Evolutionary conservation across 1,140 invertebrate species (phyloP), one percentile per base, ranked within the genome.

Genomic region (Glossosoma conforme): DNA sequence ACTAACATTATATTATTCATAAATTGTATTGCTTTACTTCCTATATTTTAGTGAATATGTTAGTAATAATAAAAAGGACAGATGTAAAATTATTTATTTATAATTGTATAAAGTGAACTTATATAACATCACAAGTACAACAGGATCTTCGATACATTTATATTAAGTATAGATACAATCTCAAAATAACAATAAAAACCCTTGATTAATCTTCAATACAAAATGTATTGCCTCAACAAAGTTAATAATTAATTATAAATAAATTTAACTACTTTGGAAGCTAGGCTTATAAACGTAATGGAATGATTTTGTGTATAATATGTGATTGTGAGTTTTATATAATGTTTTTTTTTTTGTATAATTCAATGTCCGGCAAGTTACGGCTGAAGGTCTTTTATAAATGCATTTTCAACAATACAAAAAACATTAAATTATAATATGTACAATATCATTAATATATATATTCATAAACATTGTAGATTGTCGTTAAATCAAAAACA

Each of bases 91-190:
- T 36, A 35, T 46, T 36, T 37, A 37, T 21, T 46, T 46, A n/a
- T 46, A 46, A 36, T 46, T 46, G 44, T 46, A 46, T 46, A 46
- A 46, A 46, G 44, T 46, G 43, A 25, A 25, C 33, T 46, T 46
- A 46, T 37, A 37, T 46, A 46, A 46, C 44, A 46, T 46, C 35
- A 46, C 37, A 46, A 46, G 37, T 46, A 21, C 19, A 46, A 46
- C 32, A 46, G 44, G 44, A 46, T 37, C n/a, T n/a, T 17, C 20
- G 37, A 46, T 17, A 46, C 37, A 22, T 24, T 46, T 32, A 37
- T 46, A 22, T 46, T 46, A 46, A 46, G 44, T 46, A 46, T 46
- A 32, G 44, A 46, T 36, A 46, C 44, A 37, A 37, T 25, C 21
- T 8, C n/a, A 8, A 8, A 8, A n/a, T n/a, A 8, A 28, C 24